A percentile compares a stretch with the other conserved stretches of the same genome.
phyloP scores from a whole-genome alignment of 2,113 vertebrate species.

The Columba livia region DNA sequence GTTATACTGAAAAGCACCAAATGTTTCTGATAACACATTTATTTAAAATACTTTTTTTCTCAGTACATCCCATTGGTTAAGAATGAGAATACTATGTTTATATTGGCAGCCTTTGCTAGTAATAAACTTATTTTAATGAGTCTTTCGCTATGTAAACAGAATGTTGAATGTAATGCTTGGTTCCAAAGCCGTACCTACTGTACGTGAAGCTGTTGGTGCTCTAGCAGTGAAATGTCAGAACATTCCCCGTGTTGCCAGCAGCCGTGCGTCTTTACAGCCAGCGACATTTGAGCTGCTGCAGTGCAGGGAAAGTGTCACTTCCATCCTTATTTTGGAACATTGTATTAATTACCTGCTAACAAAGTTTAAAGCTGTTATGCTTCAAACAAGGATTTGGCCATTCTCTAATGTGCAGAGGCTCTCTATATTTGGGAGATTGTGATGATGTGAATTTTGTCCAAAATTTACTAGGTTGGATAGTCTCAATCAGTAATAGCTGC shows the following conservation, averaged over 20 bases:
- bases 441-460: not conserved
- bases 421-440: not conserved
- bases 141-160: not conserved
- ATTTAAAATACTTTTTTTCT: not conserved
- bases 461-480: not conserved
- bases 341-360: not conserved
- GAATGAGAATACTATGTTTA: constrained; percentile 49
- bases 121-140: constrained; percentile 47
- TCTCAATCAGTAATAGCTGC: not conserved
- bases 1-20: not conserved
- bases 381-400: not conserved
- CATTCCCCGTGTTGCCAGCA: fast-evolving
- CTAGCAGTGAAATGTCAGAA: fast-evolving
- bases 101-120: constrained; percentile 18
- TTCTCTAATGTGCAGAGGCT: too few relatives aligned
- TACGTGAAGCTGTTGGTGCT: not conserved
- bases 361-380: fast-evolving
- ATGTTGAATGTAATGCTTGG: not conserved
- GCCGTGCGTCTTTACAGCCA: not conserved
- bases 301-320: fast-evolving
- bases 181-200: not conserved
- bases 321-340: not conserved
- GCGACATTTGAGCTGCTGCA: fast-evolving
- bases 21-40: not conserved
- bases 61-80: not conserved